Evolutionary conservation across 2,797 vertebrate species (phyloP).

Genomic region (Peromyscus eremicus): DNA sequence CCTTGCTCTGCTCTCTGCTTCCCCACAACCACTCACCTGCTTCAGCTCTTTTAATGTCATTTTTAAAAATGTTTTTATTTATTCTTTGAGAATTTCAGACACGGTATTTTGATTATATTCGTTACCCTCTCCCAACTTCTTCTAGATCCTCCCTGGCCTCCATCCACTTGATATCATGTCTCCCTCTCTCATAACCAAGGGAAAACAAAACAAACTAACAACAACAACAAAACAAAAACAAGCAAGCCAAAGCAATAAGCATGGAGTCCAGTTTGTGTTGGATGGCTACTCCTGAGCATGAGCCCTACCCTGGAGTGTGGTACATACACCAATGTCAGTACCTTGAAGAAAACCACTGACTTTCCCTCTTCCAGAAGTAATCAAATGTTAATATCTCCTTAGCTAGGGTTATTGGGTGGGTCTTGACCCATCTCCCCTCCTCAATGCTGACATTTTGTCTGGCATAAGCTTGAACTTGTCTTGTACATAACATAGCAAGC

Average conservation of each 20-base stretch:
- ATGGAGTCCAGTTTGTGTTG: background rate
- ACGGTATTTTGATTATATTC: background rate
- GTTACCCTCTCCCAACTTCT: background rate
- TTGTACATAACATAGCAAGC: background rate
- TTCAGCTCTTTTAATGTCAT: background rate
- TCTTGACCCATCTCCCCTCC: no score
- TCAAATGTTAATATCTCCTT: background rate
- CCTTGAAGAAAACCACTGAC: background rate
- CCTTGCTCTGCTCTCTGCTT: background rate
- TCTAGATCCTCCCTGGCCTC: background rate
- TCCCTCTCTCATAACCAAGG: background rate
- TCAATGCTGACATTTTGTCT: no score
- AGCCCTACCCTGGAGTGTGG: background rate
- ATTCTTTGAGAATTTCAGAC: background rate
- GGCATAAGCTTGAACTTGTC: background rate
- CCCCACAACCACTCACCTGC: background rate
- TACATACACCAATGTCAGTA: no score
- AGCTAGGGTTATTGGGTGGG: no score
- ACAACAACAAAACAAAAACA: background rate
- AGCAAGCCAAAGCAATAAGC: background rate
- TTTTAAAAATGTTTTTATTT: background rate
- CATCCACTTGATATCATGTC: background rate
- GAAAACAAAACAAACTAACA: background rate
- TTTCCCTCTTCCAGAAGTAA: background rate
- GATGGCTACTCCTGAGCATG: background rate